Percentiles rank a stretch among this genome's conserved stretches.
These are phyloP conservation scores for Peucedramus taeniatus DNA, from an alignment of 2,113 vertebrate species.

Conservation along the genomic window DNA sequence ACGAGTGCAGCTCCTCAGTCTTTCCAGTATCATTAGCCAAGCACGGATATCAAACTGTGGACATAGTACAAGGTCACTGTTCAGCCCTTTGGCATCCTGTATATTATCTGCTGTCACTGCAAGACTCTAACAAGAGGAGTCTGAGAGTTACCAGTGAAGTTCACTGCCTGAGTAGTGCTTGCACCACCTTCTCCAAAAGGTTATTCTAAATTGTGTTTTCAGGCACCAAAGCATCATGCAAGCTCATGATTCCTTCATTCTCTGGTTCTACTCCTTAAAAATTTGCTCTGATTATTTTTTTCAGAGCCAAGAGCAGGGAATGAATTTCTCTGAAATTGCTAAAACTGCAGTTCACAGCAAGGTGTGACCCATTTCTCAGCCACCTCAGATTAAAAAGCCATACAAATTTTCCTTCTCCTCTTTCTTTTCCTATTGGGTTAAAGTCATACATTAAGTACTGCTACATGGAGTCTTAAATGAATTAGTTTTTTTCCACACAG, in stretches of 20 bases:
- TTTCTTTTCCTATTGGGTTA: background rate
- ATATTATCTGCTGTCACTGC: background rate
- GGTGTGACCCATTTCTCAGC: background rate
- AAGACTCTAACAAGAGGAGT: background rate
- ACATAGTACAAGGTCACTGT: background rate
- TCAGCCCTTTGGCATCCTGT: background rate
- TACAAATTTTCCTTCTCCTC: background rate
- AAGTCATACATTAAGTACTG: background rate
- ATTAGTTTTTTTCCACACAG: background rate
- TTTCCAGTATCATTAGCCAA: background rate
- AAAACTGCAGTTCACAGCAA: background rate
- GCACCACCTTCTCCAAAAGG: background rate
- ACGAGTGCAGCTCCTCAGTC: background rate
- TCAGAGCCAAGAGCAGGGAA: background rate
- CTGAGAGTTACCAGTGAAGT: background rate
- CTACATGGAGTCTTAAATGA: background rate
- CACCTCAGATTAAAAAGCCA: background rate
- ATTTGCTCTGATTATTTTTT: background rate
- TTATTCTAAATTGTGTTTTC: background rate
- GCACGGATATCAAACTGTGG: background rate
- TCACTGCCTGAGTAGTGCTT: background rate
- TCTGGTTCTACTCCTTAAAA: background rate
- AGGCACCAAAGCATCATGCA: background rate
- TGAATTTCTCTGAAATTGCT: background rate
- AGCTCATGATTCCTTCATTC: background rate